These are phyloP conservation scores for Lasioglossum leucozonium DNA, from an alignment of 2,888 invertebrate species.

Conservation along the genomic window DNA sequence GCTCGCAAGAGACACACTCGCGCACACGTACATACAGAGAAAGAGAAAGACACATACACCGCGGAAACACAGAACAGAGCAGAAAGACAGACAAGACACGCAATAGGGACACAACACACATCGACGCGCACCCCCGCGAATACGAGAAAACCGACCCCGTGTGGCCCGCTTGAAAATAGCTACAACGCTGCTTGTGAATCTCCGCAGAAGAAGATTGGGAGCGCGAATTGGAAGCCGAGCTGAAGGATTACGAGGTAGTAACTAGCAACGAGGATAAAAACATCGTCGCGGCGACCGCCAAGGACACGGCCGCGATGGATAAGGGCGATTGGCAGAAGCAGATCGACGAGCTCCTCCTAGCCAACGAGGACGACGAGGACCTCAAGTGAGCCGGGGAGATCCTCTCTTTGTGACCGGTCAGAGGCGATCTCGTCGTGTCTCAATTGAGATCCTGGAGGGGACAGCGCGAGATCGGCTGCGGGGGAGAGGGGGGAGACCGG, in stretches of 20 bases:
- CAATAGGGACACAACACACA: conserved; percentile 7
- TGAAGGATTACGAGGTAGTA: conserved; percentile 97
- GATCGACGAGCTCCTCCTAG: conserved; percentile 89
- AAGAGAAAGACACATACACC: not conserved
- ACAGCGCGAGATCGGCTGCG: conserved; percentile 39
- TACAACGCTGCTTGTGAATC: conserved; percentile 82
- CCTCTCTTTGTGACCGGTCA: conserved; percentile 52
- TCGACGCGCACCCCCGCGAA: conserved; percentile 13
- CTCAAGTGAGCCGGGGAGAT: conserved; percentile 77
- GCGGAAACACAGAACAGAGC: not conserved
- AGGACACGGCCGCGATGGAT: conserved; percentile 21
- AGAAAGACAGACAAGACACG: not conserved
- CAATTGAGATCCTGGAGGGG: conserved; percentile 47
- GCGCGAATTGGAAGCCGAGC: conserved; percentile 96
- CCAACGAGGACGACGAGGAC: conserved; percentile 86
- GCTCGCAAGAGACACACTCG: not conserved
- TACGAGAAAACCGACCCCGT: not conserved
- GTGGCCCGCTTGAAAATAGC: not conserved
- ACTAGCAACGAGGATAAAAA: conserved; percentile 84
- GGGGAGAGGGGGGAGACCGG: too few species aligned
- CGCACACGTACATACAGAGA: not conserved
- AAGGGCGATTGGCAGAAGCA: conserved; percentile 90
- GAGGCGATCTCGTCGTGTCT: conserved; percentile 52
- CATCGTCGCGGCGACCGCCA: conserved; percentile 26
- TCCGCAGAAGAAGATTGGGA: conserved; percentile 96